Evolutionary conservation across 2,888 invertebrate species (phyloP).

Genomic region (Zeuzera pyrina): DNA sequence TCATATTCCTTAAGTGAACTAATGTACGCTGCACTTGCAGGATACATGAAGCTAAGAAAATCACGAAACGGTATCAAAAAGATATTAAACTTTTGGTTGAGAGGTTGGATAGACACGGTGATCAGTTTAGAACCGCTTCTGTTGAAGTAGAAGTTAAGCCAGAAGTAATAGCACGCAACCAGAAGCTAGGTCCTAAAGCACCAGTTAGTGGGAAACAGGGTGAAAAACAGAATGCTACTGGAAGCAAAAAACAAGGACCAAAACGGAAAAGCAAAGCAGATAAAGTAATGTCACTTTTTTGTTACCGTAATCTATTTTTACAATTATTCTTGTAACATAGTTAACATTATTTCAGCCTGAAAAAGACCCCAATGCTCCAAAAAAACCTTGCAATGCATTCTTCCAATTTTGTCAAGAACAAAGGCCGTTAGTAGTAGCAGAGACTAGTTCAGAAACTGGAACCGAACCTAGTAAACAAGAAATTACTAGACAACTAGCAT

Average conservation of each 20-base stretch:
- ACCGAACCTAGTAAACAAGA: constrained; percentile 83
- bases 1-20: constrained; percentile 13
- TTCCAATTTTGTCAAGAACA: constrained; percentile 88
- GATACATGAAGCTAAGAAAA: constrained; percentile 80
- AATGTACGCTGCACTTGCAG: constrained; percentile 44
- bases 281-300: constrained; percentile 32
- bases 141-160: constrained; percentile 70
- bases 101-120: constrained; percentile 78
- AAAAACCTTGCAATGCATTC: constrained; percentile 85
- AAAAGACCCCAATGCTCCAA: constrained; percentile 83
- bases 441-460: constrained; percentile 74
- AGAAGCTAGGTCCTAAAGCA: constrained; percentile 34
- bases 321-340: no score
- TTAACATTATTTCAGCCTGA: constrained; percentile 41
- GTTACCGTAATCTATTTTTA: not conserved
- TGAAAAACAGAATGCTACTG: constrained; percentile 42
- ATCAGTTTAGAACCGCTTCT: constrained; percentile 77
- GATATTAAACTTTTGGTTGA: constrained; percentile 80
- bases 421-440: constrained; percentile 79
- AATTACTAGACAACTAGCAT: constrained; percentile 81
- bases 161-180: constrained; percentile 31
- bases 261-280: constrained; percentile 76
- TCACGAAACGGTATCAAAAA: constrained; percentile 77
- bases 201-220: constrained; percentile 34
- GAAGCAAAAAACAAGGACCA: constrained; percentile 50